Conservation (phyloP, 2,797 vertebrate species). For the Xyrichtys novacula region DNA sequence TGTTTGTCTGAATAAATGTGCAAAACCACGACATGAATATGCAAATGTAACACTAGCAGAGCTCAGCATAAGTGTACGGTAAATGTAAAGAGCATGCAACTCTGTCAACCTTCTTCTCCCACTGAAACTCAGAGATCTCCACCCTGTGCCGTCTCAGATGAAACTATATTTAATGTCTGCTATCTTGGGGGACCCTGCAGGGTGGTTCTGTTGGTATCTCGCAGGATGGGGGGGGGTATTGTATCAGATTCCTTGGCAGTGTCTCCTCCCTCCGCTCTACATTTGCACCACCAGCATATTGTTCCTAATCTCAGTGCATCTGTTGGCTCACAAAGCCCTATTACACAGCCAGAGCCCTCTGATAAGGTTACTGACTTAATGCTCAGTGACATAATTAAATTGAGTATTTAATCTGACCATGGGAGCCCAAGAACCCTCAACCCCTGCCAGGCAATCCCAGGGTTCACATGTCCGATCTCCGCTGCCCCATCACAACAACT, state of each 20-base stretch:
- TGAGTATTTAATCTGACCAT: conserved; percentile 71
- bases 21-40: conserved; percentile 8
- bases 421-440: conserved; percentile 28
- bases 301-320: conserved; percentile 68
- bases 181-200: conserved; percentile 29
- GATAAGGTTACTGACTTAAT: conserved; percentile 72
- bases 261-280: conserved; percentile 39
- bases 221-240: background rate
- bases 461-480: conserved; percentile 15
- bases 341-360: conserved; percentile 63
- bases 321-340: conserved; percentile 62
- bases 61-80: background rate
- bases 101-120: background rate
- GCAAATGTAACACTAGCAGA: background rate
- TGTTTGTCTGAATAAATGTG: conserved; percentile 11
- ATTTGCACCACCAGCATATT: conserved; percentile 61
- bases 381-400: conserved; percentile 75
- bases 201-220: conserved; percentile 18
- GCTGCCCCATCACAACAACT: conserved; percentile 24
- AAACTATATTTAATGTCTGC: conserved; percentile 40
- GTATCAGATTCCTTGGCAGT: conserved; percentile 47
- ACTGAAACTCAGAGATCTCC: background rate
- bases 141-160: background rate
- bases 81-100: background rate
- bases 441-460: conserved; percentile 31